phyloP scores from a whole-genome alignment of 1,140 invertebrate genomes.

The Drosophila funebris region DNA sequence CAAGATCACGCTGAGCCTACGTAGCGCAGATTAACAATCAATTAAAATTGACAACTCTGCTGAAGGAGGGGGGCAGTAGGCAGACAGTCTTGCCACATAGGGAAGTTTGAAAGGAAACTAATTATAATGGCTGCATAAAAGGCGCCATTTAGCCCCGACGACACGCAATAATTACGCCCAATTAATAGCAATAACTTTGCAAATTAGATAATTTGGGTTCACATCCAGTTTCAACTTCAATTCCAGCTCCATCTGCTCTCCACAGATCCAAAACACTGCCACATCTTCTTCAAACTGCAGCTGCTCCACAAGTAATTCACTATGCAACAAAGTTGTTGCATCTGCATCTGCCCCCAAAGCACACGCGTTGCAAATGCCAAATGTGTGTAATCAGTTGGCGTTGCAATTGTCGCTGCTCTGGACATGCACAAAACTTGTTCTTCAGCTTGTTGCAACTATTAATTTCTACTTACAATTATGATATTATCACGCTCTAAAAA shows the following conservation, averaged over 20 bases:
- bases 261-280: too few species aligned
- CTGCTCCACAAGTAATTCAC: constrained; percentile 49
- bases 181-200: constrained; percentile 82
- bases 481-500: constrained; percentile 7
- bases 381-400: constrained; percentile 59
- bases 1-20: constrained; percentile 61
- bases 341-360: constrained; percentile 26
- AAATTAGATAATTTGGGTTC: constrained; percentile 80
- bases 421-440: not conserved
- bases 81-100: constrained; percentile 13
- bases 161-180: constrained; percentile 81
- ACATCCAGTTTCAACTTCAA: constrained; percentile 11
- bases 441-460: not conserved
- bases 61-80: constrained; percentile 4
- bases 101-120: constrained; percentile 52
- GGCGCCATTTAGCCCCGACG: constrained; percentile 73
- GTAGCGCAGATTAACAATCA: constrained; percentile 77
- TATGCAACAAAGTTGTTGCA: constrained; percentile 5
- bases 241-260: not conserved
- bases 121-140: constrained; percentile 79
- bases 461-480: not conserved
- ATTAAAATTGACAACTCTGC: constrained; percentile 79
- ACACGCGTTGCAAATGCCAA: constrained; percentile 28
- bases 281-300: constrained; percentile 11
- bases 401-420: not conserved